Evolutionary conservation across 2,888 invertebrate species (phyloP), one percentile per base, ranked within the genome.

Genomic region (Flexamia atlantica): DNA sequence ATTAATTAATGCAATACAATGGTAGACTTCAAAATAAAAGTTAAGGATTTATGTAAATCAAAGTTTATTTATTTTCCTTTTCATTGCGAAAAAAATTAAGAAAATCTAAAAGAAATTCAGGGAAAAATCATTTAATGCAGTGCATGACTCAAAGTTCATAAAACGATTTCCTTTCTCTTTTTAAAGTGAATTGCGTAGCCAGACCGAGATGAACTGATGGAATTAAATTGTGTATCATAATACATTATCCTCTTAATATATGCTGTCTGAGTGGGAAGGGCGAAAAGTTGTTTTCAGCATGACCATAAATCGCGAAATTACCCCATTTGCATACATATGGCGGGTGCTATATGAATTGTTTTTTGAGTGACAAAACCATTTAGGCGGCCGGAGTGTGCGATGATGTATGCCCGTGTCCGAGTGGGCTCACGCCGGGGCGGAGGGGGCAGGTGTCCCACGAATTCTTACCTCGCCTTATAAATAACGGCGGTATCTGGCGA

Each of bases 301-400:
- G 3, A 40, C 40, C 20, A 70, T 70, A 40, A 40, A 70, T 40
- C 40, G 17, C 40, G 32, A 40, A 70, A 70, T 70, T 40, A 40
- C 20, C 70, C 70, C 32, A 70, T 70, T 70, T 70, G 40, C 70
- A 70, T 70, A 36, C 40, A 70, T 70, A 70, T 70, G 70, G 70
- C 70, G 70, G 70, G 70, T 70, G 70, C 70, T 23, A 36, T 70
- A 70, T 70, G 70, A 70, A 70, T 70, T 70, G 70, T 70, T 70
- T 68, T 68, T 30, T 36, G 36, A 70, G 70, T 70, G 70, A 70
- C 70, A 70, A 70, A 68, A 70, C 70, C 70, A 40, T 70, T 40
- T 70, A 36, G 70, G 40, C 36, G 40, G 40, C 20, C 40, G 2
- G 2, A n/a, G 40, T 5, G 9, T n/a, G 70, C 70, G 40, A 70